Base-by-base conservation (phyloP, 2,888 invertebrate species). In the Aradus depressus region DNA sequence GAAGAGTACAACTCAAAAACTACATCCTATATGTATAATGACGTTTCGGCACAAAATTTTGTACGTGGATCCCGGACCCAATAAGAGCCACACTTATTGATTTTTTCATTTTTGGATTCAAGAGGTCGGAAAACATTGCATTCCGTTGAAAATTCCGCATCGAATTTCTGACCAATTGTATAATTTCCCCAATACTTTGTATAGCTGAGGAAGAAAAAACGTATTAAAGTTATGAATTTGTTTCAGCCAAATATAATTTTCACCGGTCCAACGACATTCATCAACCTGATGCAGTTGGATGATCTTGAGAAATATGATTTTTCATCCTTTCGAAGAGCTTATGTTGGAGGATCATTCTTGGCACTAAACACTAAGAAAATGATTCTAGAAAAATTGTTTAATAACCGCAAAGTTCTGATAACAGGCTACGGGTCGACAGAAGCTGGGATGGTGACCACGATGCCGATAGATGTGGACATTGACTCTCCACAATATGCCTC, bases 401-500 rank as follows among this genome's bases (percentile, higher is more conserved):
- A 18, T 2, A 38, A 43, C 3, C 42, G 34, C 18, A 44, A 44
- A 12, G 39, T 50, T 28, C 5, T 49, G 3, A 14, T n/a, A 26
- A 39, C 18, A 22, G 16, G 32, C 14, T 50, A 50, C 34, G 53
- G 49, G 6, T 44, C 44, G 5, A 53, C 53, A 3, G 53, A 53
- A 12, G 35, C 32, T 2, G 44, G 53, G 3, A 25, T 44, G 8
- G 10, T 50, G 26, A 34, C 39, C 16, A 16, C n/a, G 8, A 34
- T 42, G 28, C 21, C 21, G 3, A n/a, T 4, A 1, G 25, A 23
- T 19, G 31, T 14, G 8, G 44, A 50, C 22, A 28, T 22, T 10
- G 25, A 49, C 25, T 43, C 43, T 1, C 31, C 43, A 1, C 23
- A 21, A 3, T 34, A 35, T 19, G 23, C 28, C 2, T 44, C 44